Evolutionary conservation across 2,888 invertebrate genomes (phyloP).

Genomic region (Geotrupes spiniger): DNA sequence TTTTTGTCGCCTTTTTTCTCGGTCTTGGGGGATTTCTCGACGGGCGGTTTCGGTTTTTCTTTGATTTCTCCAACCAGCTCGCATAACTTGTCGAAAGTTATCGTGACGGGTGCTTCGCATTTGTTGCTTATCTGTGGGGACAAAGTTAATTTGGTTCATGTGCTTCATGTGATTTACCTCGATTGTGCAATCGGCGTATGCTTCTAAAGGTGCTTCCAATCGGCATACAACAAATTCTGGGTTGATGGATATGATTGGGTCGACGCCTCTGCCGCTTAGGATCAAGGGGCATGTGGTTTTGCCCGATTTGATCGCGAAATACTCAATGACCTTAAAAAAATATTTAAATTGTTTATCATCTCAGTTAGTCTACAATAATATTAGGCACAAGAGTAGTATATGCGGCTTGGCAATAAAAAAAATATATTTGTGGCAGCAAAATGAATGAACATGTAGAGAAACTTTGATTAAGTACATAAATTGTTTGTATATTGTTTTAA

Average conservation of each 20-base stretch:
- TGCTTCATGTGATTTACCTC: too few species aligned
- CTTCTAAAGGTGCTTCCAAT: slow-evolving; percentile 23
- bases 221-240: slow-evolving; percentile 32
- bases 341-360: neutral
- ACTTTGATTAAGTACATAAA: too few species aligned
- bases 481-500: too few species aligned
- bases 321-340: slow-evolving; percentile 29
- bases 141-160: too few species aligned
- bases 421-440: too few species aligned
- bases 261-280: slow-evolving; percentile 29
- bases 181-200: slow-evolving; percentile 25
- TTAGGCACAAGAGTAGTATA: too few species aligned
- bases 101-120: slow-evolving; percentile 20
- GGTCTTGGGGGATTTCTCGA: neutral
- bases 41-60: slow-evolving; percentile 8
- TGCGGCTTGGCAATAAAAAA: too few species aligned
- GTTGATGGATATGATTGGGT: slow-evolving; percentile 20
- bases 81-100: slow-evolving; percentile 30
- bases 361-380: too few species aligned
- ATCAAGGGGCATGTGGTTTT: slow-evolving; percentile 29
- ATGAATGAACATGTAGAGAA: too few species aligned
- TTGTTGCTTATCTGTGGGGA: slow-evolving; percentile 27
- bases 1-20: slow-evolving; percentile 4
- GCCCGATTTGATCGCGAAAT: slow-evolving; percentile 31
- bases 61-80: slow-evolving; percentile 32